phyloP scores from a whole-genome alignment of 1,140 invertebrate genomes.

The Galleria mellonella region DNA sequence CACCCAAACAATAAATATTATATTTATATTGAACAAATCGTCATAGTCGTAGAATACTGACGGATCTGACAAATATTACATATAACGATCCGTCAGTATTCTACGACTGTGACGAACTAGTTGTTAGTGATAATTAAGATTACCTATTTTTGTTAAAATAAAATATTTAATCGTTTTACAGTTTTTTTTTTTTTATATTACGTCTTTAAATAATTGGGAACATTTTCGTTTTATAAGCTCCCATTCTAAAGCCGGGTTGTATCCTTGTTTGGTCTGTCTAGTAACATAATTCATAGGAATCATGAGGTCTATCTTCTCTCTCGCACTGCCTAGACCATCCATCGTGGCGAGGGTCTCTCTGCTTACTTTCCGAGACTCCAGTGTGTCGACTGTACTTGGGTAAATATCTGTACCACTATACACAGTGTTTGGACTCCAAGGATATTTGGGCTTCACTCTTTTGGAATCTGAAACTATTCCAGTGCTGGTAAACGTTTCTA shows the following conservation, averaged over 20 bases:
- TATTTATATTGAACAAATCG: too few species aligned
- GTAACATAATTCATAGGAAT: not conserved
- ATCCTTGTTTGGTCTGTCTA: too few species aligned
- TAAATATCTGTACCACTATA: constrained; percentile 30
- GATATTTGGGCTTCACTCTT: constrained; percentile 19
- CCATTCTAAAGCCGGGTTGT: too few species aligned
- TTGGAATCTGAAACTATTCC: constrained; percentile 5
- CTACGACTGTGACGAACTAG: too few species aligned
- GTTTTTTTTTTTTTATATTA: constrained; percentile 15
- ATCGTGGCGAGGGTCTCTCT: not conserved
- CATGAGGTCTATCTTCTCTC: not conserved
- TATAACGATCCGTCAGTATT: too few species aligned
- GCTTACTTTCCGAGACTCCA: constrained; percentile 6
- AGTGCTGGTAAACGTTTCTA: constrained; percentile 29
- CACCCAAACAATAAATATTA: constrained; percentile 26
- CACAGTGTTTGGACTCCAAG: constrained; percentile 29
- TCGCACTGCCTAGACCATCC: not conserved
- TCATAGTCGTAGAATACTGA: too few species aligned
- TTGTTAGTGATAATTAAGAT: too few species aligned
- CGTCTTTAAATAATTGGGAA: too few species aligned
- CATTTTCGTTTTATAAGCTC: too few species aligned
- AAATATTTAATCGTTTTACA: constrained; percentile 11
- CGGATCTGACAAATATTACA: too few species aligned
- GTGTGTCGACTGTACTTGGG: constrained; percentile 21
- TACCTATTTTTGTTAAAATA: constrained; percentile 1